Base-by-base conservation (phyloP, 2,797 vertebrate species). In the Scomberomorus guttatus region DNA sequence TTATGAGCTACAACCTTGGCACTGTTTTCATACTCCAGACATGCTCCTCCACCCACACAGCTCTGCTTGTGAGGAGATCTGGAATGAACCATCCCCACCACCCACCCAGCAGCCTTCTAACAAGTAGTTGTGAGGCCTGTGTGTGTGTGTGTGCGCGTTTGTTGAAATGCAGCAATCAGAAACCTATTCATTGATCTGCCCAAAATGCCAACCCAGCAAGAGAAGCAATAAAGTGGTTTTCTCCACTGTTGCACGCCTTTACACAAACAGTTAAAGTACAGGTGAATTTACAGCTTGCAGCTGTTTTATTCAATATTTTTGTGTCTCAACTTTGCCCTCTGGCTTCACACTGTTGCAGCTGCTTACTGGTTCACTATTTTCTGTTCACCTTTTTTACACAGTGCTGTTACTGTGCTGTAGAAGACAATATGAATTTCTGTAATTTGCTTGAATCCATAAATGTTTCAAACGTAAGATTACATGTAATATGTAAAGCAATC, bases 1-100 rank as follows among this genome's bases (percentile, higher is more conserved):
- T 86, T 92, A 82, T 90, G 90, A 92, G 86, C 85, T 85, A 66
- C 86, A 93, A 90, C 92, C 92, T 92, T 92, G 91, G 89, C 90
- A 80, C 81, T 77, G 86, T 87, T 89, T 83, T 87, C 84, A 81
- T 84, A 83, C 87, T 90, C 91, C 87, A 91, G 90, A 92, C 91
- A 92, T 86, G 87, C 84, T 89, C 82, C 68, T 90, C 89, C 89
- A 59, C 93, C 92, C 92, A 92, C 93, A 65, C 84, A 88, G 75
- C 81, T 88, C 88, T 93, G 89, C 90, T 78, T 22, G 84, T 29
- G 70, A 85, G 79, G 79, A 87, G 85, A 92, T 89, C 83, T 87
- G 84, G 83, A 90, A 89, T 87, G 77, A 87, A 75, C 84, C 80
- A 52, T 87, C 76, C 66, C 60, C 69, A 44, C 89, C 89, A 83